Percentiles rank a stretch among this genome's conserved stretches.
Evolutionary conservation across 2,888 invertebrate species (phyloP).

Genomic region (Crocallis elinguaria): DNA sequence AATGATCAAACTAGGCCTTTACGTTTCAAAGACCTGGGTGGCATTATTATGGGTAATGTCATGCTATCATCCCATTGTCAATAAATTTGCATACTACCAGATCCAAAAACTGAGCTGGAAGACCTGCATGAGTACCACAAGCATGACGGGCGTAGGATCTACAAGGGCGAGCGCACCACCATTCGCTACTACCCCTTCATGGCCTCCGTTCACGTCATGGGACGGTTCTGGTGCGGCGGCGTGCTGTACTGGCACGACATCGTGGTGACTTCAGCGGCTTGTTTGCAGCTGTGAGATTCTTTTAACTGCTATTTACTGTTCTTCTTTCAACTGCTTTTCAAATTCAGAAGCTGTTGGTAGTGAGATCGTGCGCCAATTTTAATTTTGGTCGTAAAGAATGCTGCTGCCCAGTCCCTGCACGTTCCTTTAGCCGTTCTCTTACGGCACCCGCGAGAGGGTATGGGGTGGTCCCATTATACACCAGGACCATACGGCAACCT

Average conservation of each 20-base stretch:
- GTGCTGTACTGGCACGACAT: slow-evolving; percentile 65
- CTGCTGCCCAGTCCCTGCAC: no score
- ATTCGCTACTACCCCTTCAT: slow-evolving; percentile 72
- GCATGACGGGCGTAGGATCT: slow-evolving; percentile 64
- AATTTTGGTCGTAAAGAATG: no score
- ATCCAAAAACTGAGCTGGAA: slow-evolving; percentile 67
- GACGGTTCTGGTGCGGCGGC: slow-evolving; percentile 77
- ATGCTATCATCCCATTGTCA: neutral
- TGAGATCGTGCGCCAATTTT: neutral
- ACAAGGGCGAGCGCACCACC: slow-evolving; percentile 64
- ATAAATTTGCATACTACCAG: slow-evolving; percentile 41
- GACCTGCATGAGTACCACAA: slow-evolving; percentile 59
- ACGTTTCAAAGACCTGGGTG: no score
- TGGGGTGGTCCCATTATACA: no score
- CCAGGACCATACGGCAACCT: no score
- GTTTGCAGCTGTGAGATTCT: slow-evolving; percentile 71
- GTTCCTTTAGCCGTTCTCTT: no score
- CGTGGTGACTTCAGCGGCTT: slow-evolving; percentile 71
- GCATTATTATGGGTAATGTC: no score
- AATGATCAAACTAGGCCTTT: no score
- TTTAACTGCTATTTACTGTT: neutral
- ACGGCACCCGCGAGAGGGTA: no score
- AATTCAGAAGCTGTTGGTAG: no score
- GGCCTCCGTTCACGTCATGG: slow-evolving; percentile 73
- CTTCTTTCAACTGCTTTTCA: neutral